These are phyloP conservation scores for Climacteris rufus DNA, from an alignment of 2,113 vertebrate genomes.

Conservation along the genomic window DNA sequence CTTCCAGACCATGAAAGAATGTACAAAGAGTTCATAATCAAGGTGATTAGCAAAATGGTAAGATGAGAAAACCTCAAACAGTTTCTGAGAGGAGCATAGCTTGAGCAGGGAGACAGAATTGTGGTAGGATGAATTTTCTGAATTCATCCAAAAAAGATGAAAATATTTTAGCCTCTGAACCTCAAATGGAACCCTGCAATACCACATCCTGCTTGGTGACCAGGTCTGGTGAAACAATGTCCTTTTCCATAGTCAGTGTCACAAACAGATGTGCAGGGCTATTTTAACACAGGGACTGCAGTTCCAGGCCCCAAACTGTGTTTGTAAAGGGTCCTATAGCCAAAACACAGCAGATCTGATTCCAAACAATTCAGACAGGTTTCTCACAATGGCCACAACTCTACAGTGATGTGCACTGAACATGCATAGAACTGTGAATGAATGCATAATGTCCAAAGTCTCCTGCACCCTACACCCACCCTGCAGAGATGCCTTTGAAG, in stretches of 20 bases:
- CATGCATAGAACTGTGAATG: not conserved
- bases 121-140: not conserved
- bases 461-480: not conserved
- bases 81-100: not conserved
- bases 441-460: not conserved
- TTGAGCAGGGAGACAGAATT: not conserved
- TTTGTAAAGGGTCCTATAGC: not conserved
- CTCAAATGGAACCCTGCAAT: not conserved
- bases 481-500: not conserved
- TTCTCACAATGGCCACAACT: not conserved
- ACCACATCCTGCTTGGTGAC: not conserved
- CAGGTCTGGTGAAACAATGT: not conserved
- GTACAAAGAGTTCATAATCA: not conserved
- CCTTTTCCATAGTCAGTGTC: not conserved
- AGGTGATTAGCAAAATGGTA: not conserved
- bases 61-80: not conserved
- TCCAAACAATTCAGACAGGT: not conserved
- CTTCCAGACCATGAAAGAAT: not conserved
- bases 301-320: not conserved
- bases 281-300: not conserved
- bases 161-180: not conserved
- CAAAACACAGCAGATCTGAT: not conserved
- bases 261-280: fast-evolving
- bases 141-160: not conserved
- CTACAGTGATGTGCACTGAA: no score